A percentile compares a stretch with the other conserved stretches of the same genome.
phyloP scores from a whole-genome alignment of 1,140 invertebrate species.

The Aricia agestis region DNA sequence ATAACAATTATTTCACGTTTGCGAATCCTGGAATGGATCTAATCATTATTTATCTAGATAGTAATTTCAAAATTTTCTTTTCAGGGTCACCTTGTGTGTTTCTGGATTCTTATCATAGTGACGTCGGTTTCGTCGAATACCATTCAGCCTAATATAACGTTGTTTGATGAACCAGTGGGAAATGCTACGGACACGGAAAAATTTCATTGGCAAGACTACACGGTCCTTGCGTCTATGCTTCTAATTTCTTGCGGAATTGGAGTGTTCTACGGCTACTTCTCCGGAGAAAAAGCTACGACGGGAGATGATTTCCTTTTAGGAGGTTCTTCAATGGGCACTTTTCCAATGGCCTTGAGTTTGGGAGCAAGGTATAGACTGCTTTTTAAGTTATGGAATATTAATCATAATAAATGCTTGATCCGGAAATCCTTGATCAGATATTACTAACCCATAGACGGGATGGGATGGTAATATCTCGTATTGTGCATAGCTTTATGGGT shows the following conservation, averaged over 20 bases:
- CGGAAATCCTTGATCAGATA: no score
- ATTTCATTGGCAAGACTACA: slow-evolving; percentile 84
- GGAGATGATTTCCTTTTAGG: slow-evolving; percentile 87
- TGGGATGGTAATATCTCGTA: no score
- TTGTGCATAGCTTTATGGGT: no score
- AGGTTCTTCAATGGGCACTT: slow-evolving; percentile 84
- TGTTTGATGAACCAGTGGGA: slow-evolving; percentile 19
- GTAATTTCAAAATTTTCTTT: not conserved
- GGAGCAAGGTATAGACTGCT: slow-evolving; percentile 81
- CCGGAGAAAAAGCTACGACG: slow-evolving; percentile 82
- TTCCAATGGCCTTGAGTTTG: slow-evolving; percentile 87
- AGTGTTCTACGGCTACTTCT: slow-evolving; percentile 86
- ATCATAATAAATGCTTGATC: no score
- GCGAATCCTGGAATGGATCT: no score
- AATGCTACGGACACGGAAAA: slow-evolving; percentile 38
- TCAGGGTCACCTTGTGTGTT: not conserved
- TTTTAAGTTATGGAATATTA: not conserved
- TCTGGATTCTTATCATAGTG: not conserved
- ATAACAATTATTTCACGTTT: no score
- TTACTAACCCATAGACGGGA: no score
- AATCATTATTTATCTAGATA: not conserved
- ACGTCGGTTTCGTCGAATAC: not conserved
- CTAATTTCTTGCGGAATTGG: slow-evolving; percentile 86
- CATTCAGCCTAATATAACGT: not conserved
- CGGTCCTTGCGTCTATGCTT: slow-evolving; percentile 83